Evolutionary conservation across 1,140 invertebrate genomes (phyloP).

Genomic region (Formica selysi): DNA sequence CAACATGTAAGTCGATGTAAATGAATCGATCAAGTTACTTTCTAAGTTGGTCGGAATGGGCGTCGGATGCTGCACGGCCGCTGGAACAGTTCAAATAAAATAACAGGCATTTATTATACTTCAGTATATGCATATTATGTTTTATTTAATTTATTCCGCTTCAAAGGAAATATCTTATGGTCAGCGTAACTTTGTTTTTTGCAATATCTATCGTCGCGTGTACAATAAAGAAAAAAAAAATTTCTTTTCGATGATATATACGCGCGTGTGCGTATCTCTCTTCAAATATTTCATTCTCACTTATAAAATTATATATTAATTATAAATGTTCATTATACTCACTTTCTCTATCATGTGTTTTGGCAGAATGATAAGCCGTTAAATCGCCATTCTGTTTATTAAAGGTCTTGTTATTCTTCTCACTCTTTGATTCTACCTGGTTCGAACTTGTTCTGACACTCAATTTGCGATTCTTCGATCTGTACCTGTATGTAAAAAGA

Average conservation of each 20-base stretch:
- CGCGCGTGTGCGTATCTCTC: no score
- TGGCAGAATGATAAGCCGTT: slow-evolving; percentile 77
- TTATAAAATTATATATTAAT: slow-evolving; percentile 3
- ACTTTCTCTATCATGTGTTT: slow-evolving; percentile 82
- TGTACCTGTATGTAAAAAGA: slow-evolving; percentile 83
- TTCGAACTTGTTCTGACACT: slow-evolving; percentile 80
- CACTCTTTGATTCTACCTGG: slow-evolving; percentile 77
- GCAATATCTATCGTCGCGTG: no score
- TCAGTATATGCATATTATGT: slow-evolving; percentile 75
- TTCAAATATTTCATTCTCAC: not conserved
- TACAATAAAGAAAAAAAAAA: no score
- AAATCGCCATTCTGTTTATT: slow-evolving; percentile 81
- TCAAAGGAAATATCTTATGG: not conserved
- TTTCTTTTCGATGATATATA: no score
- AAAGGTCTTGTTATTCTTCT: slow-evolving; percentile 79
- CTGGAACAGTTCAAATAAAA: slow-evolving; percentile 19
- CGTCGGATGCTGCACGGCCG: slow-evolving; percentile 76
- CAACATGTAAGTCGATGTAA: slow-evolving; percentile 80
- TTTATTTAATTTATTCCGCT: not conserved
- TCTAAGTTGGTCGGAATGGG: slow-evolving; percentile 75
- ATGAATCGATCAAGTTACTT: slow-evolving; percentile 81
- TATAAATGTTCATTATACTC: slow-evolving; percentile 59
- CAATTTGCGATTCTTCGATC: slow-evolving; percentile 88
- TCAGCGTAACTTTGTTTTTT: not conserved
- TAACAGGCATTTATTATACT: slow-evolving; percentile 72